Conservation (phyloP, 2,888 invertebrate species). For the Lamellibrachia satsuma region DNA sequence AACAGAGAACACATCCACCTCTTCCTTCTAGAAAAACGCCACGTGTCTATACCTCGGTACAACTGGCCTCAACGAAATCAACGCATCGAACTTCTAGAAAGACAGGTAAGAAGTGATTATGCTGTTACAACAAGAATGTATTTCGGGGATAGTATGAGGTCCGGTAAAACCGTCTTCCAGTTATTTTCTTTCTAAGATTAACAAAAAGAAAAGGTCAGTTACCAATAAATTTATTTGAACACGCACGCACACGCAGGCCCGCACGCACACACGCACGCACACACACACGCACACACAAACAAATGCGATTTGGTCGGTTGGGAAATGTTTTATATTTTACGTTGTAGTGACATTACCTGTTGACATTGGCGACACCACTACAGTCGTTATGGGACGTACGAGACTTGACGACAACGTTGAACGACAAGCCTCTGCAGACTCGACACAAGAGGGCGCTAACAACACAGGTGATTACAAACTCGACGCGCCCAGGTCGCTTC, state of each 20-base stretch:
- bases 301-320: background rate
- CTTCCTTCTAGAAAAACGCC: background rate
- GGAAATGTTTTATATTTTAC: background rate
- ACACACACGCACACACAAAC: too few relatives aligned
- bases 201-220: background rate
- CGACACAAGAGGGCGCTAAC: background rate
- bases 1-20: background rate
- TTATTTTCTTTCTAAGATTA: background rate
- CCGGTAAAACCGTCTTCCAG: background rate
- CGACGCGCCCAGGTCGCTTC: background rate
- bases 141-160: background rate
- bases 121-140: background rate
- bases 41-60: background rate
- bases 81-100: background rate
- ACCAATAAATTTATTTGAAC: background rate
- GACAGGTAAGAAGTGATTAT: background rate
- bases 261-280: too few relatives aligned
- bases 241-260: too few relatives aligned
- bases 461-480: background rate
- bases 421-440: background rate
- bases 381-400: background rate
- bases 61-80: background rate
- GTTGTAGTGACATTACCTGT: background rate
- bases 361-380: background rate
- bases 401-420: background rate